These are phyloP conservation scores for Phylloscopus trochiloides DNA, from an alignment of 2,113 vertebrate species.

Conservation along the genomic window DNA sequence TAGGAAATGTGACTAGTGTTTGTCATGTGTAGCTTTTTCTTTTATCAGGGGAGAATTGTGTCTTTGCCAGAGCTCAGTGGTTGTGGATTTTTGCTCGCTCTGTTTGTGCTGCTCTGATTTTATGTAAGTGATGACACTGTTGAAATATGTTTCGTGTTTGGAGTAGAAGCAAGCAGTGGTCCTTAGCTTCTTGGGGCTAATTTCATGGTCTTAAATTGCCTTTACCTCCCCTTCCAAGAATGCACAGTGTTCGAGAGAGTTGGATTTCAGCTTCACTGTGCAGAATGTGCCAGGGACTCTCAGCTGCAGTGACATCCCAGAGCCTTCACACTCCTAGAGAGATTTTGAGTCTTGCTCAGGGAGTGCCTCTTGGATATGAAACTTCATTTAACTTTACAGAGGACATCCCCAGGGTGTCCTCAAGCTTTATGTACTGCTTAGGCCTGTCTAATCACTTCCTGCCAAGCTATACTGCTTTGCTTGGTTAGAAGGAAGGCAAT, in stretches of 20 bases:
- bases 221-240: neutral
- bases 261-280: neutral
- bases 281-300: neutral
- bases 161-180: neutral
- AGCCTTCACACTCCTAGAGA: neutral
- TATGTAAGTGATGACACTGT: neutral
- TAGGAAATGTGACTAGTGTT: neutral
- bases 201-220: conserved; percentile 1
- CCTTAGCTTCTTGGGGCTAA: neutral
- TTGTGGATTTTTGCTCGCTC: neutral
- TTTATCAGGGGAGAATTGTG: neutral
- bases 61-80: neutral
- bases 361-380: neutral
- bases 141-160: neutral
- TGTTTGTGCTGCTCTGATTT: neutral
- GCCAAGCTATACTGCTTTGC: neutral
- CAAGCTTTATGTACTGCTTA: neutral
- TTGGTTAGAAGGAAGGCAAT: neutral
- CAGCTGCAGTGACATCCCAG: neutral
- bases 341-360: neutral
- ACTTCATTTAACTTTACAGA: neutral
- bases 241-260: neutral
- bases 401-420: neutral
- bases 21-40: neutral
- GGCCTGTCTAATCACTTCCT: neutral